Evolutionary conservation across 2,888 invertebrate genomes (phyloP).

Genomic region (Acleris cristana): DNA sequence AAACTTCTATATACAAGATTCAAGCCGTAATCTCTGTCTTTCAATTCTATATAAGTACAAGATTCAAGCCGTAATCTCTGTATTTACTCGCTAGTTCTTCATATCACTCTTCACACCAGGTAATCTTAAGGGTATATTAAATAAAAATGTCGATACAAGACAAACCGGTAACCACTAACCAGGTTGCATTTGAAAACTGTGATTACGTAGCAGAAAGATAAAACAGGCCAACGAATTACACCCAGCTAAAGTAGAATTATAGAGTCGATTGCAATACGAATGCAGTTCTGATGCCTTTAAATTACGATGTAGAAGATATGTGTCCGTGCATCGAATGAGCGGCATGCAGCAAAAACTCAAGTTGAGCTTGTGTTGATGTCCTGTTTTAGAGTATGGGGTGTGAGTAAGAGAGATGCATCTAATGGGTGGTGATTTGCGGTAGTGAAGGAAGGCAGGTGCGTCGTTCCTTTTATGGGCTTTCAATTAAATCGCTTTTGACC

Average conservation of each 20-base stretch:
- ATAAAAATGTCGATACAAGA: not conserved
- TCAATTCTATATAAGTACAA: no score
- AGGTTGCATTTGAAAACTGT: slow-evolving; percentile 5
- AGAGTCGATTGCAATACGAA: slow-evolving; percentile 19
- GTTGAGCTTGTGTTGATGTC: slow-evolving; percentile 12
- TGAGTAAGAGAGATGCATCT: slow-evolving; percentile 19
- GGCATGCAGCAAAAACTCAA: slow-evolving; percentile 16
- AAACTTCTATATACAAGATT: no score
- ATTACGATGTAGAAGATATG: slow-evolving; percentile 47
- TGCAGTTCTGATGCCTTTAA: slow-evolving; percentile 39
- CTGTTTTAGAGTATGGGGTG: slow-evolving; percentile 7
- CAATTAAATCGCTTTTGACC: slow-evolving; percentile 78
- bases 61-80: no score
- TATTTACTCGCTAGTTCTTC: no score
- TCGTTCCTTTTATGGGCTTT: slow-evolving; percentile 67
- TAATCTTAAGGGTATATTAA: no score
- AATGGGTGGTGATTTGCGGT: slow-evolving; percentile 21
- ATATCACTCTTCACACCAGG: no score
- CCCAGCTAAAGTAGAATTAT: slow-evolving; percentile 18
- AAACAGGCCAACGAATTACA: slow-evolving; percentile 6
- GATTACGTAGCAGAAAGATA: slow-evolving; percentile 21
- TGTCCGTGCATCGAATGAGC: slow-evolving; percentile 44
- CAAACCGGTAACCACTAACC: not conserved
- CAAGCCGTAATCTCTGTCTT: no score
- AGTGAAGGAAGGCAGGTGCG: slow-evolving; percentile 30